phyloP scores from a whole-genome alignment of 2,113 vertebrate genomes.

The Rhagologus leucostigma region DNA sequence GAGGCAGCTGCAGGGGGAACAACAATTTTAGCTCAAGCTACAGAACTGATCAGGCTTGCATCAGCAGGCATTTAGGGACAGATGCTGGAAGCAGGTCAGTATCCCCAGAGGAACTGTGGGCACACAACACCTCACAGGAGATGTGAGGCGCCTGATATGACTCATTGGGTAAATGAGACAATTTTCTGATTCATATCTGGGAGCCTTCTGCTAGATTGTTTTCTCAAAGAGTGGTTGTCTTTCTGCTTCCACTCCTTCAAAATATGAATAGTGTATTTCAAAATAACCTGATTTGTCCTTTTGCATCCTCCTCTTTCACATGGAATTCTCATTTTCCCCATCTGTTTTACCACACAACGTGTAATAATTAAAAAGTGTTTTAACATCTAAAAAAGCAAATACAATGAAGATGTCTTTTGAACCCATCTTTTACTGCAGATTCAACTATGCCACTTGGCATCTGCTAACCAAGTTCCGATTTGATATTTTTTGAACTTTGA shows the following conservation, averaged over 20 bases:
- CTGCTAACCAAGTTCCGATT: neutral
- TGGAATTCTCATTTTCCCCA: neutral
- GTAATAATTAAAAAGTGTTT: neutral
- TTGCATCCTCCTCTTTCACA: neutral
- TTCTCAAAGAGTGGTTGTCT: neutral
- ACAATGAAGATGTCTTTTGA: neutral
- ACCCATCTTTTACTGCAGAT: neutral
- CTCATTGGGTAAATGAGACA: neutral
- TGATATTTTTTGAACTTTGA: neutral
- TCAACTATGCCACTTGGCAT: neutral
- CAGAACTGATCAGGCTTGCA: neutral
- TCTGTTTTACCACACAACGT: neutral
- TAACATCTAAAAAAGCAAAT: neutral
- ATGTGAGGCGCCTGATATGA: neutral
- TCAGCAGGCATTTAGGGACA: conserved; percentile 19
- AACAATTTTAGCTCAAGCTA: neutral
- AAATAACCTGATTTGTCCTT: conserved; percentile 21
- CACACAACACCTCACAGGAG: neutral
- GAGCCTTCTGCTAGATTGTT: conserved; percentile 17
- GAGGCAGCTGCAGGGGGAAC: conserved; percentile 33
- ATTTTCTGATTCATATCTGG: conserved; percentile 41
- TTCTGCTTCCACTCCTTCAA: neutral
- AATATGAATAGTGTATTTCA: neutral
- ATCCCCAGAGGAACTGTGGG: neutral
- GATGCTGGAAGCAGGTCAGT: conserved; percentile 5